Evolutionary conservation across 2,888 invertebrate species (phyloP), one percentile per base, ranked within the genome.

Genomic region (Harpalus rubripes): DNA sequence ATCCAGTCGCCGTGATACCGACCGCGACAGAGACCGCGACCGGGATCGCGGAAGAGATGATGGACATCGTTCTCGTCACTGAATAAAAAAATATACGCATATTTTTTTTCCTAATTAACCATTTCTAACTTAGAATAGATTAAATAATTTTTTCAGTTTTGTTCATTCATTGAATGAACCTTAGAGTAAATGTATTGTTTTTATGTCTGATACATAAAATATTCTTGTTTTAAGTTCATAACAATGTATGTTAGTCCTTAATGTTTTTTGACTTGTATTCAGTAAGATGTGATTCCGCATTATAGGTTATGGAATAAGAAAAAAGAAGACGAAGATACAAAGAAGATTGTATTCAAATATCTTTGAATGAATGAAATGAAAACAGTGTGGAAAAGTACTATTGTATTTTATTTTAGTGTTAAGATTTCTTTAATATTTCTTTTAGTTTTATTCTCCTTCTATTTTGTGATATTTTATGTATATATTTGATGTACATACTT

Each of bases 61-160:
- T 91, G 95, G 95, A 88, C 95, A 95, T 91, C 93, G 95, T 88
- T 95, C 95, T 87, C 92, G 95, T 89, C 95, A 95, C 91, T 95
- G 91, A 91, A 79, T 22, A 22, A 22, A 22, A 22, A 22, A n/a
- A n/a, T n/a, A 41, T 7, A 52, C 5, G 6, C 39, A 18, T n/a
- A 59, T 39, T 74, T 74, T 74, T 16, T 68, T 44, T 74, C 52
- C 72, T 16, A 74, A 74, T 78, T 56, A 78, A 56, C 56, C 15
- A 58, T 78, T 76, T 76, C n/a, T 76, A 76, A n/a, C 7, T 12
- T 52, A 18, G 18, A 26, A 7, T 15, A 58, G 41, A 81, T 22
- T 65, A 44, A 22, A 16, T 81, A 39, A 44, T 81, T 68, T 68
- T 68, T 81, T 81, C n/a, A 65, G 74, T 56, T 22, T 58, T 83